Base-by-base conservation (phyloP, 2,888 invertebrate species). In the Amiota communis region DNA sequence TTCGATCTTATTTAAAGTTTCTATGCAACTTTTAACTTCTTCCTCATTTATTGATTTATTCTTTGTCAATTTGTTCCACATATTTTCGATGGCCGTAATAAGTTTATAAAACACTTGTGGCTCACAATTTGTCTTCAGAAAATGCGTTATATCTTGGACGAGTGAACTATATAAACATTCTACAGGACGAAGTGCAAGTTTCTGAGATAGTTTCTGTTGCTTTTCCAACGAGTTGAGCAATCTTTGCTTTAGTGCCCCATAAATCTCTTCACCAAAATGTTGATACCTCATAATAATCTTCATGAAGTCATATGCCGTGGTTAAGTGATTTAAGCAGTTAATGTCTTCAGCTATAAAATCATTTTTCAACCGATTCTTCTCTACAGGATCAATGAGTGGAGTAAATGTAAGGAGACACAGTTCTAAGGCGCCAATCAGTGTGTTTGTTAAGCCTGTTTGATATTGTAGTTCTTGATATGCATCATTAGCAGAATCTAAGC, bases 331-430 rank as follows among this genome's bases (percentile, higher is more conserved):
- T 51, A 94, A 91, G 82, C 92, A 92, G 20, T 89, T 87, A 2
- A 95, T 92, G 87, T 96, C 95, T 80, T 95, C 93, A 36, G 91
- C 88, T 13, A 93, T 90, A 79, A 96, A 95, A 63, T 92, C 88
- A 11, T 94, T 91, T 89, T 95, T 95, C 0, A 97, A 88, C 0
- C 92, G 91, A 77, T 93, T 92, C 88, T 96, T 96, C 74, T 94
- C 93, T 0, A 96, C 93, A 0, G 97, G 97, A 91, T 98, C 98
- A 8, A 97, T 94, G 0, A 93, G 89, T 17, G 94, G 94, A 12
- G 94, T 90, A 86, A 93, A 92, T 0, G 92, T 91, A 84, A 93
- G 91, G 6, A 94, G 86, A 78, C 91, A 90, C 0, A 92, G 86
- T 80, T 93, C 92, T 0, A 93, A 78, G 20, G 92, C 87, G 78